Evolutionary conservation across 2,888 invertebrate species (phyloP), one percentile per base, ranked within the genome.

Genomic region (Notocelia uddmanniana): DNA sequence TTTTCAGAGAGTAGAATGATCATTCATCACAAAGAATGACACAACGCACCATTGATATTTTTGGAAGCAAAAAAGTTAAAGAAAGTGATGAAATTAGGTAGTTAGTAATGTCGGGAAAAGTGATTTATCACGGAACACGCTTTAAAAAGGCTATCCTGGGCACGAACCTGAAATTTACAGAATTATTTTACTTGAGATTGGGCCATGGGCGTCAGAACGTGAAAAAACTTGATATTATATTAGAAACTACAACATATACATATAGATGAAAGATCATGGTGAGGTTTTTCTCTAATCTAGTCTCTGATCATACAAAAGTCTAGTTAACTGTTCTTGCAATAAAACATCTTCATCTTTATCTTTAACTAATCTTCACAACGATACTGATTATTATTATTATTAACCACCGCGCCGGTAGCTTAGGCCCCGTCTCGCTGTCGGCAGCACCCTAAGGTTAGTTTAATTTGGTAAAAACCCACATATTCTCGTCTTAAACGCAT

Each of bases 11-110:
- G 13, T 3, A 37, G 37, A 37, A 3, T 34, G 34, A 34, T 34
- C 8, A 2, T 31, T 9, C 31, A 3, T 31, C 31, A 31, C 2
- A 31, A 31, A 5, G 31, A 0, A 31, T 31, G 9, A 31, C 31
- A 31, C 31, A 6, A 31, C 5, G 15, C 41, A 41, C 15, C 41
- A 41, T 13, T 13, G 3, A 41, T 13, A 13, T 31, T 31, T 31
- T n/a, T 34, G 34, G 11, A 37, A 45, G 45, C n/a, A 68, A 68
- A 67, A 59, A 34, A 1, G 11, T n/a, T 34, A 19, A 23, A n/a
- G 52, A 34, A n/a, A 19, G 26, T 37, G 59, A 68, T 59, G 59
- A 59, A 68, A 52, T 59, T n/a, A 52, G 34, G 37, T 59, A 68
- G 59, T 59, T 68, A 52, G 50, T 37, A 37, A 23, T 37, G 31